phyloP scores from a whole-genome alignment of 1,140 invertebrate genomes.

The Drosophila eugracilis region DNA sequence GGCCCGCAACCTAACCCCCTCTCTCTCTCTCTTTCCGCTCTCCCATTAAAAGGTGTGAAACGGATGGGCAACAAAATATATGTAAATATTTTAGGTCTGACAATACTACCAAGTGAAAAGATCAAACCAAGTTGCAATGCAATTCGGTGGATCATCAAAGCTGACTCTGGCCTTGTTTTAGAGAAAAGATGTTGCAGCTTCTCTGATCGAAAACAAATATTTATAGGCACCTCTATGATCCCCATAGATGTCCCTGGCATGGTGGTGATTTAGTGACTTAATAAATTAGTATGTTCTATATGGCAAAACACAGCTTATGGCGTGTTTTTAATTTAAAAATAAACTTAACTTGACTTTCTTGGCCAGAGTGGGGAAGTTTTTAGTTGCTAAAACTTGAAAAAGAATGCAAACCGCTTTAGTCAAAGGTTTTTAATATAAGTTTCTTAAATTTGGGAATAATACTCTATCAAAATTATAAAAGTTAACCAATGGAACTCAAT shows the following conservation, averaged over 20 bases:
- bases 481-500: too few relatives aligned
- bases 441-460: too few relatives aligned
- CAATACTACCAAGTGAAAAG: conserved; percentile 4
- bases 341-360: too few relatives aligned
- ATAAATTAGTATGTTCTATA: conserved; percentile 76
- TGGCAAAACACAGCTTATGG: conserved; percentile 58
- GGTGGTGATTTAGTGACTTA: conserved; percentile 63
- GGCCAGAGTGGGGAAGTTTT: too few relatives aligned
- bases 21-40: too few relatives aligned
- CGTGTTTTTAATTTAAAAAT: conserved; percentile 62
- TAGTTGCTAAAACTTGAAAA: too few relatives aligned
- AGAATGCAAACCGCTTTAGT: too few relatives aligned
- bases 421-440: too few relatives aligned
- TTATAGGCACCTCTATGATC: too few relatives aligned
- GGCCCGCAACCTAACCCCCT: not conserved
- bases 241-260: conserved; percentile 12
- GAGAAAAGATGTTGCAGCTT: too few relatives aligned
- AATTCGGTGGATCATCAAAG: conserved; percentile 43
- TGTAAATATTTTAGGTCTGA: conserved; percentile 1
- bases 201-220: too few relatives aligned
- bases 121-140: not conserved
- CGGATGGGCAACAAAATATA: conserved; percentile 13
- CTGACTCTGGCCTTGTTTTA: not conserved
- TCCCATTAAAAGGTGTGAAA: conserved; percentile 42
- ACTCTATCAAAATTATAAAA: too few relatives aligned